phyloP scores from a whole-genome alignment of 2,888 invertebrate species.

The Acanthosepion esculentum region DNA sequence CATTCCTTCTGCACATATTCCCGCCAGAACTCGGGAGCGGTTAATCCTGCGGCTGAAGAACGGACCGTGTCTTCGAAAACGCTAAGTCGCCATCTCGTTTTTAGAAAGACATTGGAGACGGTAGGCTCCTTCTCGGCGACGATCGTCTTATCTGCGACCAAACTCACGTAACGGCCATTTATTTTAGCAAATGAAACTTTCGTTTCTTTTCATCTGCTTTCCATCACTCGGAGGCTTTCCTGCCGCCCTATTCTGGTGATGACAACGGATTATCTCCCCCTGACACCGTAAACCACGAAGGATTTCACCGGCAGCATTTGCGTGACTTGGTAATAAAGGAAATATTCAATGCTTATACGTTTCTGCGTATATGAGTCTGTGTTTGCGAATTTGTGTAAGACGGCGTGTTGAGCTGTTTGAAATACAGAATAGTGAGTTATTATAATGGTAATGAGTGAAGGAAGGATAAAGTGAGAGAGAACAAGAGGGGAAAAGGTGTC shows the following conservation, averaged over 20 bases:
- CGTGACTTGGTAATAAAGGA: slow-evolving; percentile 33
- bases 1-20: slow-evolving; percentile 16
- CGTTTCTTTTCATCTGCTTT: slow-evolving; percentile 33
- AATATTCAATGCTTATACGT: background rate
- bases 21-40: background rate
- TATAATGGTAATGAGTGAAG: no score
- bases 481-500: no score
- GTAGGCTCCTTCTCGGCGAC: background rate
- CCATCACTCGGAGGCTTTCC: background rate
- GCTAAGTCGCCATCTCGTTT: background rate
- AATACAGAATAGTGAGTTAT: no score
- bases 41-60: slow-evolving; percentile 33
- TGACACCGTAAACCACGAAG: slow-evolving; percentile 11
- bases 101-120: slow-evolving; percentile 33
- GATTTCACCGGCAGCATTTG: background rate
- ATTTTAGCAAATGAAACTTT: slow-evolving; percentile 33
- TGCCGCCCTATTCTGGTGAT: slow-evolving; percentile 12
- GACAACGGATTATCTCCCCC: slow-evolving; percentile 33
- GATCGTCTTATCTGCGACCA: background rate
- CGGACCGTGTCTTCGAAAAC: background rate
- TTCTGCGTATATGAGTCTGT: background rate
- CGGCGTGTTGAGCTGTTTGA: no score
- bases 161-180: slow-evolving; percentile 33
- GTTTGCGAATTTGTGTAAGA: background rate
- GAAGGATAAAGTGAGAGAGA: no score